Evolutionary conservation across 2,888 invertebrate species (phyloP).

Genomic region (Cryptosula pallasiana): DNA sequence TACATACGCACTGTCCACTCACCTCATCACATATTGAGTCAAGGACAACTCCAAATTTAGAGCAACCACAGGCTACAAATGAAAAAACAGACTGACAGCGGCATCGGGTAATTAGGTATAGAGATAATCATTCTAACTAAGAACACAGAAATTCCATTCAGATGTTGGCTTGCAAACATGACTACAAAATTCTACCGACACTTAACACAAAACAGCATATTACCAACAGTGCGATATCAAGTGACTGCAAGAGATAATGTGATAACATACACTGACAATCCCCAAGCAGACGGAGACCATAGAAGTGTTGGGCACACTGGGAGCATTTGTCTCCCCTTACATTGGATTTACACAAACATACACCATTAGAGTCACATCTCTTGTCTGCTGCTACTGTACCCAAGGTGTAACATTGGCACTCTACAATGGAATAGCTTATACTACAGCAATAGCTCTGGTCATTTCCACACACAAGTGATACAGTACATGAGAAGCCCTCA

Average conservation of each 20-base stretch:
- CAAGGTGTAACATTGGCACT: conserved; percentile 32
- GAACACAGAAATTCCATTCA: too few relatives aligned
- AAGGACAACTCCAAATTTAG: neutral
- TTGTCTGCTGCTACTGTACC: conserved; percentile 29
- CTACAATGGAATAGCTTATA: too few relatives aligned
- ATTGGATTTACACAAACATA: conserved; percentile 33
- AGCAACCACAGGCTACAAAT: conserved; percentile 9
- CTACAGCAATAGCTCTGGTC: too few relatives aligned
- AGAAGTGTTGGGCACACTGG: conserved; percentile 30
- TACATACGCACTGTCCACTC: conserved; percentile 35
- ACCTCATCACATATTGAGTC: conserved; percentile 31
- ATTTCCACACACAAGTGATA: too few relatives aligned
- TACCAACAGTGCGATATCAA: too few relatives aligned
- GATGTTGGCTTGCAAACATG: too few relatives aligned
- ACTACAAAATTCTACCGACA: too few relatives aligned
- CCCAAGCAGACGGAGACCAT: conserved; percentile 30
- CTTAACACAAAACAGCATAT: too few relatives aligned
- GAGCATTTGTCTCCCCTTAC: conserved; percentile 33
- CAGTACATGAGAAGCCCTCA: too few relatives aligned
- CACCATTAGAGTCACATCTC: conserved; percentile 30
- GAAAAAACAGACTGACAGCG: neutral
- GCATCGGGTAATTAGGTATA: too few relatives aligned
- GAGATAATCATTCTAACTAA: too few relatives aligned
- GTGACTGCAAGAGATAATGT: too few relatives aligned
- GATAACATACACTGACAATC: neutral